Conservation (phyloP, 1,140 invertebrate genomes). For the Zaprionus ghesquierei region DNA sequence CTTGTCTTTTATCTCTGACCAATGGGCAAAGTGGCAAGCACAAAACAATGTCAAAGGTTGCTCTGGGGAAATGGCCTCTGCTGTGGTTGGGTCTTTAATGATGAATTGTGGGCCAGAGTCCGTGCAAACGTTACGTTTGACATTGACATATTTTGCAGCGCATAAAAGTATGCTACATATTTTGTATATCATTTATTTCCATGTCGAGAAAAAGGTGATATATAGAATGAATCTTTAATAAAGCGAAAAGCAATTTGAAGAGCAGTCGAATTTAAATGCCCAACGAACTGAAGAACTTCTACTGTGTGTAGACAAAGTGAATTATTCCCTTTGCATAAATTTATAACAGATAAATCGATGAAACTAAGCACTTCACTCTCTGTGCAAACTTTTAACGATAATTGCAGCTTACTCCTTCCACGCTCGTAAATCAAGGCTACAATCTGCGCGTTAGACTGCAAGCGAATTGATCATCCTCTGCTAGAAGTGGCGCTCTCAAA, state of each 20-base stretch:
- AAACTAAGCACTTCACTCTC: not conserved
- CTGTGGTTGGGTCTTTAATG: slow-evolving; percentile 57
- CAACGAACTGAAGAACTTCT: not conserved
- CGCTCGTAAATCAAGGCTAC: not conserved
- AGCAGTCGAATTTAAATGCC: not conserved
- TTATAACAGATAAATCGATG: not conserved
- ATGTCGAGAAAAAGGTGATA: slow-evolving; percentile 9
- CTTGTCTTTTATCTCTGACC: slow-evolving; percentile 26
- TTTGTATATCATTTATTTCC: slow-evolving; percentile 51
- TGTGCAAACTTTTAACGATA: not conserved
- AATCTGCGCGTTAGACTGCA: not conserved
- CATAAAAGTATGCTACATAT: slow-evolving; percentile 75
- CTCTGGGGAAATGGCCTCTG: slow-evolving; percentile 24
- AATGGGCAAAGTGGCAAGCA: slow-evolving; percentile 3
- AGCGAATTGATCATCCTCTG: not conserved
- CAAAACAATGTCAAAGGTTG: slow-evolving; percentile 48
- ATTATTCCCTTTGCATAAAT: not conserved
- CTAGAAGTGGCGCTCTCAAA: slow-evolving; percentile 13
- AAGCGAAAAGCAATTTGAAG: slow-evolving; percentile 23
- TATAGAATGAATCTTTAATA: slow-evolving; percentile 24
- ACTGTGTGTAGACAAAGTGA: not conserved
- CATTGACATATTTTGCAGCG: slow-evolving; percentile 75
- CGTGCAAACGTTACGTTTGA: slow-evolving; percentile 63
- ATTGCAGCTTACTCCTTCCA: not conserved
- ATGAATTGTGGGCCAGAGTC: slow-evolving; percentile 65